Evolutionary conservation across 2,888 invertebrate genomes (phyloP).

Genomic region (Chymomyza procnemis): DNA sequence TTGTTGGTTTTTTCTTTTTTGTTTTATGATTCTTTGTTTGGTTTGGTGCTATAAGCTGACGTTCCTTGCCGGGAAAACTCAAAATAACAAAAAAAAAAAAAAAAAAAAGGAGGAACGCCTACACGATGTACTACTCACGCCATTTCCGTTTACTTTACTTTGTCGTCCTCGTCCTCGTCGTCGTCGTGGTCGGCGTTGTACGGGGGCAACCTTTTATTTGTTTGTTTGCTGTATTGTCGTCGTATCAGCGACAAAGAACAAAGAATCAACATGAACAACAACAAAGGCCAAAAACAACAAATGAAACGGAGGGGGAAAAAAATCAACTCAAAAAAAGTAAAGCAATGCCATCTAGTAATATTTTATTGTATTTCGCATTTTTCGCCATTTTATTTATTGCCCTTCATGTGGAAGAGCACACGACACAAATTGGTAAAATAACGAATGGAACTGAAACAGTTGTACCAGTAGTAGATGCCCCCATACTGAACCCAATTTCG

Average conservation of each 20-base stretch:
- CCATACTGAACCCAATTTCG: not conserved
- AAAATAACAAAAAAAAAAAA: slow-evolving; percentile 29
- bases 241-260: not conserved
- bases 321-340: not conserved
- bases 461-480: slow-evolving; percentile 8
- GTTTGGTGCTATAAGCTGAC: not conserved
- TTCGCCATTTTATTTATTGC: slow-evolving; percentile 68
- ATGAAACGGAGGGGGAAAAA: no score
- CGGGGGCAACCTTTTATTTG: slow-evolving; percentile 29
- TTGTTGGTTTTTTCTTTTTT: slow-evolving; percentile 19
- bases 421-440: slow-evolving; percentile 44
- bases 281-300: slow-evolving; percentile 23
- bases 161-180: slow-evolving; percentile 10
- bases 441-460: not conserved
- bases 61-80: not conserved
- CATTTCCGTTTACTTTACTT: slow-evolving; percentile 51
- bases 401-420: slow-evolving; percentile 58
- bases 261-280: slow-evolving; percentile 4
- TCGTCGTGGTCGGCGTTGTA: slow-evolving; percentile 13
- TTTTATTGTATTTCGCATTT: slow-evolving; percentile 71
- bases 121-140: slow-evolving; percentile 62
- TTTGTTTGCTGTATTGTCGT: slow-evolving; percentile 26
- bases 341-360: slow-evolving; percentile 41
- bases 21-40: slow-evolving; percentile 14
- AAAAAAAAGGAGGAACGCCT: slow-evolving; percentile 46